These are phyloP conservation scores for Rotaria sp. DNA, from an alignment of 2,888 invertebrate genomes.

Conservation along the genomic window DNA sequence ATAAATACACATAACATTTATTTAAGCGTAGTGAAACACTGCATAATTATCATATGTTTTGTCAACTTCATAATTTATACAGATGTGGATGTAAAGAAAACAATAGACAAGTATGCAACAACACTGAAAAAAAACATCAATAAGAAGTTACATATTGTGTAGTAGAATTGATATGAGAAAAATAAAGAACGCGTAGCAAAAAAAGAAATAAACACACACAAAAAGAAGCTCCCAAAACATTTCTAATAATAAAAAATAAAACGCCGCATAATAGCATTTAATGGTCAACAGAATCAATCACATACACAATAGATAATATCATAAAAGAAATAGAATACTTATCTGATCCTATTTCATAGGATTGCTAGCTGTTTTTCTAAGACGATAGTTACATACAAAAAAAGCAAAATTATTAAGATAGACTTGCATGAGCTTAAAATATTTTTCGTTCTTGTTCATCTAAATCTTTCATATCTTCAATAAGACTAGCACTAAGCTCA, in stretches of 20 bases:
- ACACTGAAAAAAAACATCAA: background rate
- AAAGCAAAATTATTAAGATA: background rate
- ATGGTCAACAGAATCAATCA: background rate
- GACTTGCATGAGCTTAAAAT: background rate
- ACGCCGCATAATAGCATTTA: background rate
- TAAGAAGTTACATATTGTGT: background rate
- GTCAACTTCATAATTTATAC: background rate
- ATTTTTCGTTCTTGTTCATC: slow-evolving; percentile 30
- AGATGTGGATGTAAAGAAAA: background rate
- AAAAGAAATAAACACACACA: background rate
- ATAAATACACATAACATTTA: too few relatives aligned
- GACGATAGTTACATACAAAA: too few relatives aligned
- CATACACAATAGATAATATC: background rate
- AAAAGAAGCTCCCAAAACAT: background rate
- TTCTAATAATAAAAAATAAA: background rate
- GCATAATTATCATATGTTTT: background rate
- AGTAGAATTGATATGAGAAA: background rate
- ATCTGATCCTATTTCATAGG: background rate
- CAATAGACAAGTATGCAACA: background rate
- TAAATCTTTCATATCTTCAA: slow-evolving; percentile 40
- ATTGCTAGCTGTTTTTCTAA: too few relatives aligned
- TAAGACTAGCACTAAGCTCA: slow-evolving; percentile 35
- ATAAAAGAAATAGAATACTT: background rate
- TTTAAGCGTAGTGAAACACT: too few relatives aligned
- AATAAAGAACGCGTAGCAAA: background rate